phyloP scores from a whole-genome alignment of 2,888 invertebrate genomes.

The Netelia inedita region DNA sequence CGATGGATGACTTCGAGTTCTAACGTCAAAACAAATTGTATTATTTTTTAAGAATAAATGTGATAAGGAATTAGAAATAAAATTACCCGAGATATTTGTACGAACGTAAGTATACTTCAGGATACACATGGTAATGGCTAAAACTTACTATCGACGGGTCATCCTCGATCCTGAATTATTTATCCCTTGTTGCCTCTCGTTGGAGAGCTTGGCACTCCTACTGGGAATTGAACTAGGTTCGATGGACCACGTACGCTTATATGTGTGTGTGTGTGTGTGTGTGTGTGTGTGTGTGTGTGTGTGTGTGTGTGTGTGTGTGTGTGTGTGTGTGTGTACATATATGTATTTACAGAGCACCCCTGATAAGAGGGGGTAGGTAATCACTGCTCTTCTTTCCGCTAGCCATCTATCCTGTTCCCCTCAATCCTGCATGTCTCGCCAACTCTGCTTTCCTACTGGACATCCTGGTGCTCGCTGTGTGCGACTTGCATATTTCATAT shows the following conservation, averaged over 20 bases:
- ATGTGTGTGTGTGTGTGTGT: slow-evolving; percentile 68
- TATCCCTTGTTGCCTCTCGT: slow-evolving; percentile 68
- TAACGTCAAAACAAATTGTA: too few relatives aligned
- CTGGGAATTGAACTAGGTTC: slow-evolving; percentile 54
- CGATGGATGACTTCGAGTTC: background rate
- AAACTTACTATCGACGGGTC: slow-evolving; percentile 43
- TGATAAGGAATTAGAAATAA: too few relatives aligned
- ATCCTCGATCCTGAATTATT: slow-evolving; percentile 74
- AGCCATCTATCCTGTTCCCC: slow-evolving; percentile 69
- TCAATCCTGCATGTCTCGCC: slow-evolving; percentile 37
- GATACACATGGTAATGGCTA: slow-evolving; percentile 28
- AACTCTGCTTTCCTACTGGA: slow-evolving; percentile 49
- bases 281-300: slow-evolving; percentile 67
- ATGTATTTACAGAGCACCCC: slow-evolving; percentile 61
- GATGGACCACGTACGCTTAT: slow-evolving; percentile 46
- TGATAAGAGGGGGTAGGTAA: slow-evolving; percentile 74
- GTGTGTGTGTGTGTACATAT: slow-evolving; percentile 64
- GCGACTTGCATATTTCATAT: slow-evolving; percentile 66
- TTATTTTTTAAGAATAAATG: too few relatives aligned
- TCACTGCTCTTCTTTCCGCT: slow-evolving; percentile 76
- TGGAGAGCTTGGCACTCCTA: slow-evolving; percentile 38
- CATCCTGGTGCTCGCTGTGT: slow-evolving; percentile 62
- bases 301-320: slow-evolving; percentile 68
- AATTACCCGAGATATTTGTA: background rate
- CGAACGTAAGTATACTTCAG: background rate